These are phyloP conservation scores for Montipora capricornis DNA, from an alignment of 64 coral and sea anemone genomes.

Conservation along the genomic window DNA sequence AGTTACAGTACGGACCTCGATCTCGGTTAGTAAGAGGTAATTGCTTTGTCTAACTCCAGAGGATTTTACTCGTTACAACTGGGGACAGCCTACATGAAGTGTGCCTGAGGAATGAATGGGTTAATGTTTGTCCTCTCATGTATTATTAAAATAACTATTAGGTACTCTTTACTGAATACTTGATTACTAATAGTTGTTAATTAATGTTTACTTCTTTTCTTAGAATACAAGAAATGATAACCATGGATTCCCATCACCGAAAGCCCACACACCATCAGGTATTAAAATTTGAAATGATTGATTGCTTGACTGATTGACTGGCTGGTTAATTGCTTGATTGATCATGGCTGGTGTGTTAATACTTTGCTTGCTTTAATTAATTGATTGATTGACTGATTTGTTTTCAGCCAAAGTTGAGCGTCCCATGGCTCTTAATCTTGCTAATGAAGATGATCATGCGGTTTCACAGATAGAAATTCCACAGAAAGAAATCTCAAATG, in stretches of 20 bases:
- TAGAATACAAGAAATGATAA: slow-evolving; percentile 64
- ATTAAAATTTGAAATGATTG: no score
- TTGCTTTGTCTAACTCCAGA: no score
- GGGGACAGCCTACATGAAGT: no score
- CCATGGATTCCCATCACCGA: slow-evolving; percentile 35
- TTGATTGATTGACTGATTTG: neutral
- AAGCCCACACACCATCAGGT: slow-evolving; percentile 32
- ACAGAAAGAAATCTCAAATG: slow-evolving; percentile 62
- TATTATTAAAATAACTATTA: no score
- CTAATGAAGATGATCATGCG: slow-evolving; percentile 62
- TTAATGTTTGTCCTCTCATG: no score
- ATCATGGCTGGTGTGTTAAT: neutral
- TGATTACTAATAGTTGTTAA: neutral
- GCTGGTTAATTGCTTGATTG: neutral
- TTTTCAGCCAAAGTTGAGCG: slow-evolving; percentile 71
- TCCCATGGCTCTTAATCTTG: slow-evolving; percentile 75
- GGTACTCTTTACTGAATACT: no score
- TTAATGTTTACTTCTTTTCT: neutral
- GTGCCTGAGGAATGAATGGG: no score
- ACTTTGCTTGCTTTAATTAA: neutral
- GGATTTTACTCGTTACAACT: no score
- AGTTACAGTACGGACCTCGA: no score
- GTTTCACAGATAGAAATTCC: slow-evolving; percentile 24
- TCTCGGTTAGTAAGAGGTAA: no score
- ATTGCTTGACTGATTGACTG: neutral